Evolutionary conservation across 1,140 invertebrate species (phyloP).

Genomic region (Stegodyphus dumicola): DNA sequence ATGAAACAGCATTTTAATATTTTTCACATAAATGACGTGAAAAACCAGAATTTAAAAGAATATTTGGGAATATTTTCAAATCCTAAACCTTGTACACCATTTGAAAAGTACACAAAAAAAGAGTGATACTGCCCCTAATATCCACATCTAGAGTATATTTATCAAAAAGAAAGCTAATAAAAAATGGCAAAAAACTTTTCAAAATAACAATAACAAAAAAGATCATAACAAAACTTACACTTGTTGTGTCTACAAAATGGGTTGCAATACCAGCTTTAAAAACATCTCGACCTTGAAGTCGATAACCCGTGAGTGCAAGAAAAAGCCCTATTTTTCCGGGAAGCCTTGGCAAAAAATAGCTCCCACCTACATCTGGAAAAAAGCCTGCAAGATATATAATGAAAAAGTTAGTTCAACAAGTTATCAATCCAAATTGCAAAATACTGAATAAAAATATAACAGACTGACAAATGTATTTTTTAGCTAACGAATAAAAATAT

Average conservation of each 20-base stretch:
- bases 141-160: too few relatives aligned
- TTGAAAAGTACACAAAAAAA: too few relatives aligned
- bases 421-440: not conserved
- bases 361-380: slow-evolving; percentile 96
- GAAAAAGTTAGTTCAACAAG: not conserved
- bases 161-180: too few relatives aligned
- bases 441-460: not conserved
- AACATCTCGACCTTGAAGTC: slow-evolving; percentile 88
- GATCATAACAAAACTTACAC: slow-evolving; percentile 63
- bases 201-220: too few relatives aligned
- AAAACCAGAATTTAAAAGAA: too few relatives aligned
- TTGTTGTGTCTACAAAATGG: slow-evolving; percentile 78
- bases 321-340: slow-evolving; percentile 88
- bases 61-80: too few relatives aligned
- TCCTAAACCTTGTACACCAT: too few relatives aligned
- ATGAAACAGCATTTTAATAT: too few relatives aligned
- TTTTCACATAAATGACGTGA: too few relatives aligned
- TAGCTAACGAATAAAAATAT: too few relatives aligned
- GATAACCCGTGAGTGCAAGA: slow-evolving; percentile 90
- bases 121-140: too few relatives aligned
- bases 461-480: not conserved
- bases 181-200: too few relatives aligned
- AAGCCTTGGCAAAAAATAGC: slow-evolving; percentile 89
- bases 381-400: slow-evolving; percentile 70
- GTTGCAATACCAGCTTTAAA: slow-evolving; percentile 92